Evolutionary conservation across 23 tunicate species (phyloP).

Genomic region (Botrylloides violaceus): DNA sequence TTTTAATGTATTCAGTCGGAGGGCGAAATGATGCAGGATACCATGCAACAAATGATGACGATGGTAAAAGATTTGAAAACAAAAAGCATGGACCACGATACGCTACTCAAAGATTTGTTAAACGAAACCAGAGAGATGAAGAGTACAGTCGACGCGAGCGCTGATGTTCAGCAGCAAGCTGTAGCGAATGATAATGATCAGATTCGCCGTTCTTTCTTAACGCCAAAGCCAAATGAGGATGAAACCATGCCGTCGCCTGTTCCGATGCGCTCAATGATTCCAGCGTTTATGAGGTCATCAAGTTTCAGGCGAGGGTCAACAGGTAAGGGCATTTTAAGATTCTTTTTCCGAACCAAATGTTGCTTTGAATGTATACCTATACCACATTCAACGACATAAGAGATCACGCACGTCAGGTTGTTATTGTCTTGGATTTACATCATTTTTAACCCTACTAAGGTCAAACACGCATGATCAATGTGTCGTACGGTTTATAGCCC

Average conservation of each 20-base stretch:
- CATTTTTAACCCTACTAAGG: too few relatives aligned
- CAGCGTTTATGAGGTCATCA: slow-evolving; percentile 24
- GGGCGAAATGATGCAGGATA: slow-evolving; percentile 67
- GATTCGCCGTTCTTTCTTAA: not conserved
- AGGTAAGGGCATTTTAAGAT: slow-evolving; percentile 5
- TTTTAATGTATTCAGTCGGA: slow-evolving; percentile 38
- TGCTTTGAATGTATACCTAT: too few relatives aligned
- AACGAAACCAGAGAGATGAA: slow-evolving; percentile 37
- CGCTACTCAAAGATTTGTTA: slow-evolving; percentile 38
- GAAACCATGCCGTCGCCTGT: not conserved
- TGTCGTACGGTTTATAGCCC: too few relatives aligned
- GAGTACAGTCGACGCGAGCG: slow-evolving; percentile 22
- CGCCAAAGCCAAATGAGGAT: not conserved
- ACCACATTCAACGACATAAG: too few relatives aligned
- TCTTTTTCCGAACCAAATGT: too few relatives aligned
- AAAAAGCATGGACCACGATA: slow-evolving; percentile 62
- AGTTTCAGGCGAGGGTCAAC: slow-evolving; percentile 26
- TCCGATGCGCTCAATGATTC: not conserved
- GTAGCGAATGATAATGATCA: not conserved
- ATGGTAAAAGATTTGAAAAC: slow-evolving; percentile 25
- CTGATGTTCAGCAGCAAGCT: slow-evolving; percentile 20
- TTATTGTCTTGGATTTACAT: too few relatives aligned
- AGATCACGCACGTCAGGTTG: too few relatives aligned
- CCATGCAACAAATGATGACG: slow-evolving; percentile 41
- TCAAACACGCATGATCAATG: too few relatives aligned